Evolutionary conservation across 1,140 invertebrate species (phyloP), one percentile per base, ranked within the genome.

Genomic region (Habropoda laboriosa): DNA sequence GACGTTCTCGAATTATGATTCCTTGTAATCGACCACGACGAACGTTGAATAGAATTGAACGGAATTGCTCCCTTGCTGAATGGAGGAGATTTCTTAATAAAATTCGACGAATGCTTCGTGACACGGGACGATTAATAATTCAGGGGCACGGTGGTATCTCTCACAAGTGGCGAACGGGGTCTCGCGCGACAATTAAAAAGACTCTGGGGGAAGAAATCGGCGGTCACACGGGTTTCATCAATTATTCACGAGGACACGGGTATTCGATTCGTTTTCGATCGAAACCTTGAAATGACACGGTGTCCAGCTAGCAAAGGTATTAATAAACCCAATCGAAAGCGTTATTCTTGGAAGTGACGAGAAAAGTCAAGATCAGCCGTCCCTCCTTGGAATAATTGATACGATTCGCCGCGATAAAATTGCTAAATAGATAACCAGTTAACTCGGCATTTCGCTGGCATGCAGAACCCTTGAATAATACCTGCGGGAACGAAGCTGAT

Each of bases 311-410:
- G n/a, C 51, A 16, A 2, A 5, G 47, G 27, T 67, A 67, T 67
- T 67, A 71, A 78, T 71, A 71, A 47, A 47, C 32, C n/a, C 8
- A 38, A 4, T n/a, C 24, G 47, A 55, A 53, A 42, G 35, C 7
- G 30, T 55, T 64, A 57, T 71, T 71, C 38, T 13, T 30, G 27
- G 68, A 40, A 38, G 49, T 24, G 38, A 18, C 38, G 45, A 57
- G 18, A 18, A 57, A 30, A 71, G 68, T 71, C 38, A 71, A 71
- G 68, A 71, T 71, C 51, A 42, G 30, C 40, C 24, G 51, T n/a
- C 12, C 27, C 16, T 71, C n/a, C 24, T 10, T 49, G 57, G 75
- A 78, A 78, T 71, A 71, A 78, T 78, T 60, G 18, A 58, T 40
- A 12, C 12, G 30, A 35, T 45, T 10, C 30, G n/a, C n/a, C 16